Evolutionary conservation across 1,140 invertebrate species (phyloP).

Genomic region (Myzus persicae): DNA sequence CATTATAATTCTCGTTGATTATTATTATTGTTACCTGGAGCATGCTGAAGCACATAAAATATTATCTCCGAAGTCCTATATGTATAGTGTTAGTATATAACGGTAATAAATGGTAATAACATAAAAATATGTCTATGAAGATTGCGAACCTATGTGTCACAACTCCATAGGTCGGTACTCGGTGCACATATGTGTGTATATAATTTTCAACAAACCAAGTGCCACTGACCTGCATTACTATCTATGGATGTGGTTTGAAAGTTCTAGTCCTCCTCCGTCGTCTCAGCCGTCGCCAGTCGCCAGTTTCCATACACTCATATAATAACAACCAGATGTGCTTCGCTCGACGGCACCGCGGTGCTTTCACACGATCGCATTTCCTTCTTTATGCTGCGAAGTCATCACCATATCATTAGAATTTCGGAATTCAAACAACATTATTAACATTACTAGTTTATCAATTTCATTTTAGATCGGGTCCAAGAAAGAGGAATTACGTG

Average conservation of each 20-base stretch:
- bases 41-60: background rate
- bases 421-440: background rate
- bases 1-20: background rate
- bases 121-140: background rate
- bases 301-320: background rate
- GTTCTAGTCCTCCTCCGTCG: slow-evolving; percentile 20
- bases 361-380: slow-evolving; percentile 28
- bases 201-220: slow-evolving; percentile 44
- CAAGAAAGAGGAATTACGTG: background rate
- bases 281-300: background rate
- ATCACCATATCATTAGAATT: background rate
- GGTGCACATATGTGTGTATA: background rate
- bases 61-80: background rate
- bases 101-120: background rate
- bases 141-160: slow-evolving; percentile 10
- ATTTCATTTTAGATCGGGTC: background rate
- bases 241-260: slow-evolving; percentile 58
- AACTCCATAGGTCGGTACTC: slow-evolving; percentile 14
- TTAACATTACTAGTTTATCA: background rate
- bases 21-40: slow-evolving; percentile 24
- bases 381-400: background rate
- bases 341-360: background rate
- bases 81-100: background rate
- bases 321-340: background rate
- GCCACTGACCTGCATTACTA: slow-evolving; percentile 58